Evolutionary conservation across 2,797 vertebrate genomes (phyloP), one percentile per base, ranked within the genome.

Genomic region (Steatocranus sp.): DNA sequence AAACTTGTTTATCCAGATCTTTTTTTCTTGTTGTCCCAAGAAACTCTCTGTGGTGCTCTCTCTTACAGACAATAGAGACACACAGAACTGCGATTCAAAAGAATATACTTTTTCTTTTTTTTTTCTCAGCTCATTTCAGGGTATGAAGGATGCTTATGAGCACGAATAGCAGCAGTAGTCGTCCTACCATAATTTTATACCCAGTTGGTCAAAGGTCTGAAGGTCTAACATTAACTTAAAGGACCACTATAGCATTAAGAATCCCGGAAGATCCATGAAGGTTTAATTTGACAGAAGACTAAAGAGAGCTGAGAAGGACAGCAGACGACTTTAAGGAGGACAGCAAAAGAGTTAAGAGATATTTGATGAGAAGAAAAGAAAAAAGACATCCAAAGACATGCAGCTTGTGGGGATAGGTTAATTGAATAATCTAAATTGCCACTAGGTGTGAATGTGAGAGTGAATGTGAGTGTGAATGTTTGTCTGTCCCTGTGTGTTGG

Each of bases 1-100:
- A 75, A 88, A 89, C 9, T 83, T 91, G 83, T 85, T 93, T 88
- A 83, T 78, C 49, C 82, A 53, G 38, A 83, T 76, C 4, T 50
- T 78, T 86, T 41, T 80, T 76, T 80, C 68, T 80, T 77, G 49
- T 83, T 87, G 80, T 81, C 75, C 83, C 48, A 25, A 79, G 41
- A 89, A 49, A 80, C n/a, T 9, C 8, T 50, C 34, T 30, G 75
- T 85, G 68, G 3, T 4, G 5, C 30, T 49, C 81, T 89, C 79
- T 68, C 78, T 88, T 81, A 81, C 0, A 34, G 50, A 81, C 14
- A 80, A 41, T 18, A 53, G 5, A 14, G 41, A 43, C 50, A 80
- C 18, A 23, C 30, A 43, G 41, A n/a, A 70, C 4, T 61, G 46
- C n/a, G 41, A 58, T 61, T 74, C 11, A 25, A 58, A 75, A n/a